These are phyloP conservation scores for Morbakka virulenta DNA, from an alignment of 30 jellyfish, hydroid and myxozoan species.

Conservation along the genomic window DNA sequence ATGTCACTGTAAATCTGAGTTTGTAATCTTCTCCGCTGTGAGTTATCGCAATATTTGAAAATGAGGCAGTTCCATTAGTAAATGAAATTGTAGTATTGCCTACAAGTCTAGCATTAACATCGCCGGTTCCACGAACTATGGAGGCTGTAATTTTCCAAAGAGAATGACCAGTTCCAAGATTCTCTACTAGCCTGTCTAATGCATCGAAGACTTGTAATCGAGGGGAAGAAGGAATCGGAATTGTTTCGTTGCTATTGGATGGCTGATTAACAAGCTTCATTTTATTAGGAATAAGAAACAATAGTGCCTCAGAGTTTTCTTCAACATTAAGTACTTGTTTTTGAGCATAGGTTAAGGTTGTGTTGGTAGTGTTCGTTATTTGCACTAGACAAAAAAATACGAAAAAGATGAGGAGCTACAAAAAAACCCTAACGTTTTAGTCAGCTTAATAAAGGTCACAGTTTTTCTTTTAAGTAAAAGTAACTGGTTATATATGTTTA, in stretches of 20 bases:
- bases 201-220: conserved; percentile 68
- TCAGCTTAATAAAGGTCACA: too few relatives aligned
- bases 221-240: conserved; percentile 73
- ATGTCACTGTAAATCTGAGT: conserved; percentile 61
- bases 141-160: conserved; percentile 85
- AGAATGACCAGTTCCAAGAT: conserved; percentile 55
- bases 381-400: conserved; percentile 36
- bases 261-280: conserved; percentile 38
- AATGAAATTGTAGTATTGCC: conserved; percentile 79
- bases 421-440: too few relatives aligned
- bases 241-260: conserved; percentile 70
- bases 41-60: conserved; percentile 69
- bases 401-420: too few relatives aligned
- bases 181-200: conserved; percentile 60
- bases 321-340: background rate
- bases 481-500: too few relatives aligned
- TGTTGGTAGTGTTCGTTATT: conserved; percentile 55
- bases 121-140: conserved; percentile 68
- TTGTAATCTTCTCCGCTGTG: conserved; percentile 84
- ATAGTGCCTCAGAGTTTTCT: conserved; percentile 1
- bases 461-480: too few relatives aligned
- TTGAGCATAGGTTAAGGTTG: conserved; percentile 45
- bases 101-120: conserved; percentile 47
- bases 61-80: conserved; percentile 84
- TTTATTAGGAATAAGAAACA: conserved; percentile 66